Percentiles rank a stretch among this genome's conserved stretches.
phyloP scores from a whole-genome alignment of 1,140 invertebrate genomes.

The Pararge aegeria region DNA sequence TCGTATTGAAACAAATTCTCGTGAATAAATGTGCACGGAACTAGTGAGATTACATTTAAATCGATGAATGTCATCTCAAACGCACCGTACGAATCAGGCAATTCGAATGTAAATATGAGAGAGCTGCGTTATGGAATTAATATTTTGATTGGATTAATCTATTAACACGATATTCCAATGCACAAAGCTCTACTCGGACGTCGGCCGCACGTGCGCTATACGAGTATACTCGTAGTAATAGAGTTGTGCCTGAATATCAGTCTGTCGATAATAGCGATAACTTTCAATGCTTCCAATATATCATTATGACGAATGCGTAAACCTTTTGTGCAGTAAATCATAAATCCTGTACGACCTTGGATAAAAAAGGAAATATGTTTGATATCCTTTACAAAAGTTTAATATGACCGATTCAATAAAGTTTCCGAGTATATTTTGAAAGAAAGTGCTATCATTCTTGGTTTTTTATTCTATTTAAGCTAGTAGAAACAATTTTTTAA shows the following conservation, averaged over 20 bases:
- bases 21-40: constrained; percentile 5
- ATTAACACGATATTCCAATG: constrained; percentile 65
- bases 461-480: no score
- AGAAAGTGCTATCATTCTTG: no score
- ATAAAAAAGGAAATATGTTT: not conserved
- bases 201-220: constrained; percentile 24
- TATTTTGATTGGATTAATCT: constrained; percentile 77
- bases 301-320: constrained; percentile 8
- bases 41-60: constrained; percentile 35
- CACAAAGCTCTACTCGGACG: constrained; percentile 46
- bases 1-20: not conserved
- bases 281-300: constrained; percentile 3
- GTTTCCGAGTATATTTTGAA: not conserved
- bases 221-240: constrained; percentile 12
- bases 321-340: not conserved
- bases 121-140: constrained; percentile 67
- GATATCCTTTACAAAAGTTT: constrained; percentile 1
- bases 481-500: no score
- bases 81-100: constrained; percentile 54
- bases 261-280: constrained; percentile 16
- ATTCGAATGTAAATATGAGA: constrained; percentile 70
- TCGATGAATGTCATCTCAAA: constrained; percentile 54
- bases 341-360: not conserved
- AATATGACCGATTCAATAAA: not conserved
- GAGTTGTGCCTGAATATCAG: constrained; percentile 5